Percentiles rank a stretch among this genome's conserved stretches.
Conservation (phyloP, 1,140 invertebrate species). For the Elymnias hypermnestra region DNA sequence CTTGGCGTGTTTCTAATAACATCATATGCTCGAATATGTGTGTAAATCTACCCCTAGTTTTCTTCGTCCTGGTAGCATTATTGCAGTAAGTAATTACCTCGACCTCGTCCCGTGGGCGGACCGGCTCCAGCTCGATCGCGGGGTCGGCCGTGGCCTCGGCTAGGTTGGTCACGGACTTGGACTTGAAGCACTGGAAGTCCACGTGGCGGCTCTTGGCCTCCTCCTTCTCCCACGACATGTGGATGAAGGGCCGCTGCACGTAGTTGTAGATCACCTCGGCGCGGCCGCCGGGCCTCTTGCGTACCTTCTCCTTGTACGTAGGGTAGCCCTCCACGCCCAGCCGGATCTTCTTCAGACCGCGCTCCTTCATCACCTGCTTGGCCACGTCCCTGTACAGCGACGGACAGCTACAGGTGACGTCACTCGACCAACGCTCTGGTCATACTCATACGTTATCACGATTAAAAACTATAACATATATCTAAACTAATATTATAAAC, state of each 20-base stretch:
- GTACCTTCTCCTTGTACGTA: constrained; percentile 98
- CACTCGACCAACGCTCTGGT: too few relatives aligned
- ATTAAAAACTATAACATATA: too few relatives aligned
- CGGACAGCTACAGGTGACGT: too few relatives aligned
- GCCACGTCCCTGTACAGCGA: constrained; percentile 89
- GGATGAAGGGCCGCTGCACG: constrained; percentile 99
- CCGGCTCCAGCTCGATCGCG: constrained; percentile 53
- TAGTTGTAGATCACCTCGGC: constrained; percentile 99
- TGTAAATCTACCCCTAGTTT: too few relatives aligned
- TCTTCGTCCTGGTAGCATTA: neutral
- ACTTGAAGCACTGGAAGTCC: constrained; percentile 98
- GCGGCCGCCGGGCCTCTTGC: constrained; percentile 91
- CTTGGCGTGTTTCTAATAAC: too few relatives aligned
- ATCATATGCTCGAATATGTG: too few relatives aligned
- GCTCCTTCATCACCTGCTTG: constrained; percentile 98
- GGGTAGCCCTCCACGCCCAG: constrained; percentile 99
- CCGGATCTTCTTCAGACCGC: constrained; percentile 99
- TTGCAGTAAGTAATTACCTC: constrained; percentile 14
- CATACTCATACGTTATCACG: too few relatives aligned
- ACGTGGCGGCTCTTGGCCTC: constrained; percentile 99
- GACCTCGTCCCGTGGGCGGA: constrained; percentile 31
- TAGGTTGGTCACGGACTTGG: constrained; percentile 95
- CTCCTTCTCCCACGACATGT: constrained; percentile 99
- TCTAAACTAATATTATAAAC: too few relatives aligned
- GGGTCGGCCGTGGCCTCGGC: constrained; percentile 95